Conservation (phyloP, 2,888 invertebrate genomes). For the Cinara cedri region DNA sequence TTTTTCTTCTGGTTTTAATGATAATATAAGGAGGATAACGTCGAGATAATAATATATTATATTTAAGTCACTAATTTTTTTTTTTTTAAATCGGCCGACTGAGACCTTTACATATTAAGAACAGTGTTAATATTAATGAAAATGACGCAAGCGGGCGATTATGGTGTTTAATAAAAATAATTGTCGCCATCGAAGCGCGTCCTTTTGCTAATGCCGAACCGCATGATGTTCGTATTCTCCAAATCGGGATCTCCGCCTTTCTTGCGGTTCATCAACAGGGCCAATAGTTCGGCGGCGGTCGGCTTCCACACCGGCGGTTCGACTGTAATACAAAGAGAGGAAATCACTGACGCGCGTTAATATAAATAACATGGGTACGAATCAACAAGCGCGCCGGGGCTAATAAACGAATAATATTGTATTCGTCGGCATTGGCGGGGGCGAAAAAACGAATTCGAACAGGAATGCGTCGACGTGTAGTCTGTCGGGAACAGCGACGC, state of each 20-base stretch:
- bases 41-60: too few relatives aligned
- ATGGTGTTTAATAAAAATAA: constrained; percentile 23
- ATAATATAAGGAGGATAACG: too few relatives aligned
- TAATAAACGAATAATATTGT: too few relatives aligned
- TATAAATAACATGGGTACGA: too few relatives aligned
- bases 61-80: background rate
- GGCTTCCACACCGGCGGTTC: constrained; percentile 41
- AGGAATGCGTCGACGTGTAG: too few relatives aligned
- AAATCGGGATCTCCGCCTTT: constrained; percentile 13
- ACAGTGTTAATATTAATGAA: background rate
- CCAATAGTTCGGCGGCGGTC: constrained; percentile 36
- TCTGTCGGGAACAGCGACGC: too few relatives aligned
- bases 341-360: too few relatives aligned
- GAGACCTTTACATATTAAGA: background rate
- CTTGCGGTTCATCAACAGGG: constrained; percentile 34
- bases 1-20: too few relatives aligned
- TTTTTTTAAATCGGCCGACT: background rate
- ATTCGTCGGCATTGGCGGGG: too few relatives aligned
- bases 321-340: constrained; percentile 31
- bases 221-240: constrained; percentile 51
- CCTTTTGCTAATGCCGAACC: constrained; percentile 49
- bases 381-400: too few relatives aligned
- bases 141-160: background rate
- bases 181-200: constrained; percentile 1
- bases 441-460: too few relatives aligned